phyloP scores from a whole-genome alignment of 1,140 invertebrate species.

The Drosophila takahashii region DNA sequence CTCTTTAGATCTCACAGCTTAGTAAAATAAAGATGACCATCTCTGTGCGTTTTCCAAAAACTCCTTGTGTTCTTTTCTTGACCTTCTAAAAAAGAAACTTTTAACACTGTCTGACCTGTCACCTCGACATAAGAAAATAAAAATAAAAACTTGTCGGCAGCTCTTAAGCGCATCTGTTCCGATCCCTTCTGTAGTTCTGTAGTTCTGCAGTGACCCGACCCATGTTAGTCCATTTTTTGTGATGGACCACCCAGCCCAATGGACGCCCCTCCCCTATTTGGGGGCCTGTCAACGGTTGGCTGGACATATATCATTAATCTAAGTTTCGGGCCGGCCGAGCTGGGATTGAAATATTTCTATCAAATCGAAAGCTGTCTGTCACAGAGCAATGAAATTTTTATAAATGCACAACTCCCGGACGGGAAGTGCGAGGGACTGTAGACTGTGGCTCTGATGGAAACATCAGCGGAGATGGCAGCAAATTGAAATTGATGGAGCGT shows the following conservation, averaged over 20 bases:
- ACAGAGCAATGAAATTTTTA: slow-evolving; percentile 82
- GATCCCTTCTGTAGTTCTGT: neutral
- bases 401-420: slow-evolving; percentile 64
- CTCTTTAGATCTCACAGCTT: no score
- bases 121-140: slow-evolving; percentile 9
- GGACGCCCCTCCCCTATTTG: neutral
- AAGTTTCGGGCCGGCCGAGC: slow-evolving; percentile 52
- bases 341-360: slow-evolving; percentile 81
- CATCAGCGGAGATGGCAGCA: slow-evolving; percentile 53
- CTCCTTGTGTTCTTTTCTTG: neutral
- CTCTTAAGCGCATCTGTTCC: slow-evolving; percentile 37
- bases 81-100: slow-evolving; percentile 2
- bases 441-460: slow-evolving; percentile 58
- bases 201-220: slow-evolving; percentile 20
- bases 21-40: neutral
- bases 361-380: slow-evolving; percentile 83
- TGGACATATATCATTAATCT: slow-evolving; percentile 76
- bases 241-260: slow-evolving; percentile 35
- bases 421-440: slow-evolving; percentile 15
- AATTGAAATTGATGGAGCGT: slow-evolving; percentile 79
- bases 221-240: slow-evolving; percentile 40
- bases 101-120: slow-evolving; percentile 6
- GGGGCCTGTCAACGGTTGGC: slow-evolving; percentile 61
- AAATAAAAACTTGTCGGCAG: slow-evolving; percentile 59
- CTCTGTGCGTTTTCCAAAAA: neutral